Conservation (phyloP, 2,888 invertebrate species). For the Cheilosia urbana region DNA sequence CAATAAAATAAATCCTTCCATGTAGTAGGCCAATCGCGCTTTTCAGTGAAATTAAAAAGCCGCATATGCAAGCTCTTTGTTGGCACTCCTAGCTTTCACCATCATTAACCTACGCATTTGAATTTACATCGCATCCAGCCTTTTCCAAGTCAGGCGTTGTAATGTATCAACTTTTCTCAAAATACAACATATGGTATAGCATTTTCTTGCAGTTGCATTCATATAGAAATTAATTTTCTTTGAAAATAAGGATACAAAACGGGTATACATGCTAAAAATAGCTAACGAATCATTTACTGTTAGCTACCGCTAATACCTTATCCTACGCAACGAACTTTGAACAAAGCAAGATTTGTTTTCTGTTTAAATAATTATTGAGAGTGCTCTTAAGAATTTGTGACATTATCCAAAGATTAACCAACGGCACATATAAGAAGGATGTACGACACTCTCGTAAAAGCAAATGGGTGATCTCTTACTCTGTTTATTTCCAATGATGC, state of each 20-base stretch:
- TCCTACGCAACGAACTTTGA: background rate
- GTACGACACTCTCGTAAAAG: conserved; percentile 6
- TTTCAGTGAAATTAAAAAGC: too few species aligned
- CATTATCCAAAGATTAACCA: background rate
- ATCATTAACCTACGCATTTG: too few species aligned
- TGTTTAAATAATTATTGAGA: conserved; percentile 30
- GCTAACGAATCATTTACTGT: background rate
- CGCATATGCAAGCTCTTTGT: too few species aligned
- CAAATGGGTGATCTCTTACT: conserved; percentile 22
- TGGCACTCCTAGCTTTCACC: too few species aligned
- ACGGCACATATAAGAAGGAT: background rate
- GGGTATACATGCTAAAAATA: background rate
- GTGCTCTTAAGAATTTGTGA: conserved; percentile 17
- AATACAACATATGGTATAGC: too few species aligned
- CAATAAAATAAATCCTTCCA: too few species aligned
- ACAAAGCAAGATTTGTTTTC: background rate
- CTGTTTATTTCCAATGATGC: conserved; percentile 22
- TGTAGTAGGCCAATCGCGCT: too few species aligned
- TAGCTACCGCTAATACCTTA: background rate
- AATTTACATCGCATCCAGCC: too few species aligned
- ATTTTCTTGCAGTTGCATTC: too few species aligned
- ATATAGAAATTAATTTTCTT: background rate
- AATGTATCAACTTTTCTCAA: too few species aligned
- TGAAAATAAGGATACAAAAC: background rate
- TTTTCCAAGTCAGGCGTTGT: too few species aligned